A percentile compares a stretch with the other conserved stretches of the same genome.
phyloP scores from a whole-genome alignment of 2,113 vertebrate species.

The Odontophorus gujanensis region DNA sequence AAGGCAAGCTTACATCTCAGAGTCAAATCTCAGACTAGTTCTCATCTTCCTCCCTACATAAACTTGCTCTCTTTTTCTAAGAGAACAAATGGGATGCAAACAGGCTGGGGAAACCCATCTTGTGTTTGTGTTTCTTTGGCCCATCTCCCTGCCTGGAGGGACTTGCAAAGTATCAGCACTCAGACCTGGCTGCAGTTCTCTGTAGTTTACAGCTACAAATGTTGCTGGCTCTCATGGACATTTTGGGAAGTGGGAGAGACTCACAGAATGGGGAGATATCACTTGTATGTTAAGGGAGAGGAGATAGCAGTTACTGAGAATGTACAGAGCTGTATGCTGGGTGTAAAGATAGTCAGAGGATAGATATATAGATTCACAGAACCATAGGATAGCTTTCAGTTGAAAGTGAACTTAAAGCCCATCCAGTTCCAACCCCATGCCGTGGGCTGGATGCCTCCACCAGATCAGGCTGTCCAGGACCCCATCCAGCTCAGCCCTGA shows the following conservation, averaged over 20 bases:
- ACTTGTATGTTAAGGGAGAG: neutral
- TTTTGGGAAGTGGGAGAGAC: neutral
- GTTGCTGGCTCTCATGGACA: neutral
- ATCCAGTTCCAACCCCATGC: too few relatives aligned
- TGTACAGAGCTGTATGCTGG: neutral
- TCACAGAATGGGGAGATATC: neutral
- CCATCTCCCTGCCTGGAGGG: neutral
- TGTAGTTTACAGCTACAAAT: neutral
- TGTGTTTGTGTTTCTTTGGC: neutral
- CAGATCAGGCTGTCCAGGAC: too few relatives aligned
- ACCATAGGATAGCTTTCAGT: neutral
- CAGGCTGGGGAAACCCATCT: neutral
- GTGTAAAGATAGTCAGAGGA: neutral
- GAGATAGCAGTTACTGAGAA: neutral
- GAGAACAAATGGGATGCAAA: neutral
- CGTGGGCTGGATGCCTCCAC: too few relatives aligned
- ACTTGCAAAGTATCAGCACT: neutral
- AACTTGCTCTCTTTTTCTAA: neutral
- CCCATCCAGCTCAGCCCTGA: too few relatives aligned
- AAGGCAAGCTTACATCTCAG: neutral
- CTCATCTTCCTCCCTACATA: neutral
- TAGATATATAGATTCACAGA: neutral
- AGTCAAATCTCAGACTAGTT: neutral
- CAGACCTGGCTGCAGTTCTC: neutral
- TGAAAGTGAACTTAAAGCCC: neutral